Evolutionary conservation across 2,797 vertebrate species (phyloP).

Genomic region (Cirrhinus mrigala): DNA sequence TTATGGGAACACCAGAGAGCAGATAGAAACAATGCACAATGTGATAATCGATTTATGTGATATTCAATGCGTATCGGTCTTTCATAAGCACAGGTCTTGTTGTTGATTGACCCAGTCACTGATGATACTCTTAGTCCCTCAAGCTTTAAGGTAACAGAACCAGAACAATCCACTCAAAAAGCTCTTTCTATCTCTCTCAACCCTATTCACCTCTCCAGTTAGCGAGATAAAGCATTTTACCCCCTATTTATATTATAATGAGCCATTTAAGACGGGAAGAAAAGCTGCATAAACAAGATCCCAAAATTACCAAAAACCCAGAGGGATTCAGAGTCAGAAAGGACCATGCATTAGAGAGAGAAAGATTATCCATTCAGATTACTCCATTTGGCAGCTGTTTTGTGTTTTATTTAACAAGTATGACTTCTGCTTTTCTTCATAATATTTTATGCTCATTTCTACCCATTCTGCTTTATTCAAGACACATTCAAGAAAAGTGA

Average conservation of each 20-base stretch:
- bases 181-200: conserved; percentile 29
- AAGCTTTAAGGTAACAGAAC: conserved; percentile 11
- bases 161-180: conserved; percentile 36
- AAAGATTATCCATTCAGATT: background rate
- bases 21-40: background rate
- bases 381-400: background rate
- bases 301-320: conserved; percentile 29
- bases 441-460: background rate
- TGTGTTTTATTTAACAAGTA: background rate
- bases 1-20: background rate
- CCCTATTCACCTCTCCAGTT: conserved; percentile 49
- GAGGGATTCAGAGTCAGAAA: conserved; percentile 44
- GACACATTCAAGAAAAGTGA: background rate
- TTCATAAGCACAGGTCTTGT: background rate
- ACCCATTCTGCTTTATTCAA: background rate
- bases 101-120: background rate
- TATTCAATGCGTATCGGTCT: background rate
- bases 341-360: background rate
- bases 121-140: background rate
- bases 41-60: background rate
- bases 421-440: background rate
- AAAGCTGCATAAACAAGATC: conserved; percentile 31
- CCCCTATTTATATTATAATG: conserved; percentile 60
- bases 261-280: conserved; percentile 50
- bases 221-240: conserved; percentile 45